A percentile compares a stretch with the other conserved stretches of the same genome.
Evolutionary conservation across 2,797 vertebrate species (phyloP).

Genomic region (Chiloscyllium punctatum): DNA sequence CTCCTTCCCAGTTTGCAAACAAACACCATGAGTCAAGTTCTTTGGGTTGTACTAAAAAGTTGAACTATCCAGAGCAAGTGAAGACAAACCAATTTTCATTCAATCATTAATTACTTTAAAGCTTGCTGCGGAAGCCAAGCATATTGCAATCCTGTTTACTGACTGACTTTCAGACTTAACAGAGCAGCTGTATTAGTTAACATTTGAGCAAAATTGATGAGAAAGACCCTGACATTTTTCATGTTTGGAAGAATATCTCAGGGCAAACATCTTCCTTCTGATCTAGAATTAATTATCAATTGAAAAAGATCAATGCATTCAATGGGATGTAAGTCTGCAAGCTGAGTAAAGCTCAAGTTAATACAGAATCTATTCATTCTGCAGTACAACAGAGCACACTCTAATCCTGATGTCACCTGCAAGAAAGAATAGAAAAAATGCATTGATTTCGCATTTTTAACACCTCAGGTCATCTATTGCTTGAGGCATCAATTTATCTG

Average conservation of each 20-base stretch:
- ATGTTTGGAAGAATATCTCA: not conserved
- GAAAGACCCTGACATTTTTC: not conserved
- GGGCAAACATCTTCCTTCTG: not conserved
- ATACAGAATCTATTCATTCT: not conserved
- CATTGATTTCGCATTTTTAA: not conserved
- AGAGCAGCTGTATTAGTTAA: not conserved
- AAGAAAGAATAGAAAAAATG: not conserved
- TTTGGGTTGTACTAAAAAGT: not conserved
- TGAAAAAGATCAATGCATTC: not conserved
- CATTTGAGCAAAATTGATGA: conserved; percentile 6
- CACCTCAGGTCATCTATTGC: not conserved
- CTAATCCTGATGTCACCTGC: too few species aligned
- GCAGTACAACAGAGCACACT: not conserved
- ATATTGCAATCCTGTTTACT: not conserved
- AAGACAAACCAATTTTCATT: not conserved
- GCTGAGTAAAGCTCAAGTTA: not conserved
- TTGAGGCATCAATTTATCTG: not conserved
- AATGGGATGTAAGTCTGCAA: not conserved
- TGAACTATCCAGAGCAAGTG: not conserved
- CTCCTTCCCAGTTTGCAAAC: not conserved
- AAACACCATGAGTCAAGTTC: not conserved
- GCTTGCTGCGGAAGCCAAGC: not conserved
- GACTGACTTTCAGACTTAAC: not conserved
- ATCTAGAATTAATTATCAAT: not conserved
- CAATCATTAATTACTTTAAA: not conserved